phyloP scores from a whole-genome alignment of 2,888 invertebrate species.

The Sarcophaga carnaria region DNA sequence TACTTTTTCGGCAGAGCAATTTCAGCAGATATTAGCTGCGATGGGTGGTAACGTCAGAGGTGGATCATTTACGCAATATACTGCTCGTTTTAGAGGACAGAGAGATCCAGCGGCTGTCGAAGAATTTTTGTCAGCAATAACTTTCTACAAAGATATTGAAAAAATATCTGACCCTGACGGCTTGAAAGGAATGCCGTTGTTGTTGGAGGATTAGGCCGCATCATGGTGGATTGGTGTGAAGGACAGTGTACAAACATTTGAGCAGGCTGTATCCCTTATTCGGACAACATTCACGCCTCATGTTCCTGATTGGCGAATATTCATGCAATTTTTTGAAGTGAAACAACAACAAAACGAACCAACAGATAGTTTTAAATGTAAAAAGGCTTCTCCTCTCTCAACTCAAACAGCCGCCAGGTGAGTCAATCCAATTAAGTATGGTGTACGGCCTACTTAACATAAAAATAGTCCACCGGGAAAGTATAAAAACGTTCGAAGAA shows the following conservation, averaged over 20 bases:
- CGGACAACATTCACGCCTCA: conserved; percentile 45
- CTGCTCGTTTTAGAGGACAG: conserved; percentile 52
- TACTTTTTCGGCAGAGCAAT: conserved; percentile 45
- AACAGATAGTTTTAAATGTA: conserved; percentile 45
- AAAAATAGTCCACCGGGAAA: conserved; percentile 45
- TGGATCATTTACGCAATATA: conserved; percentile 61
- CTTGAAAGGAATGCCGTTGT: conserved; percentile 61
- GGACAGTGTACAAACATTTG: conserved; percentile 22
- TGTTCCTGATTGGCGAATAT: conserved; percentile 49
- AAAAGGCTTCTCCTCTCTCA: conserved; percentile 48
- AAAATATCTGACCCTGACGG: conserved; percentile 59
- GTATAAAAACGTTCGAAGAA: conserved; percentile 25
- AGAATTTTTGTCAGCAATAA: conserved; percentile 59
- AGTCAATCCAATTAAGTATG: conserved; percentile 12
- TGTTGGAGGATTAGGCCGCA: conserved; percentile 63
- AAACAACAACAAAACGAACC: conserved; percentile 48
- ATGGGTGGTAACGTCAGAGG: conserved; percentile 11
- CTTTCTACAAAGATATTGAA: conserved; percentile 65
- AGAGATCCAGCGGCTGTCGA: conserved; percentile 61
- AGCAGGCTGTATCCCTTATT: conserved; percentile 35
- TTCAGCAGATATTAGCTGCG: conserved; percentile 47
- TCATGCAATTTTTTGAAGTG: conserved; percentile 31
- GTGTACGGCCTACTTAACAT: conserved; percentile 11
- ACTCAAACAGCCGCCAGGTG: conserved; percentile 16
- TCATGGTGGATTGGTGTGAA: conserved; percentile 64